Conservation (phyloP, 1,140 invertebrate species). For the Drosophila saltans region DNA sequence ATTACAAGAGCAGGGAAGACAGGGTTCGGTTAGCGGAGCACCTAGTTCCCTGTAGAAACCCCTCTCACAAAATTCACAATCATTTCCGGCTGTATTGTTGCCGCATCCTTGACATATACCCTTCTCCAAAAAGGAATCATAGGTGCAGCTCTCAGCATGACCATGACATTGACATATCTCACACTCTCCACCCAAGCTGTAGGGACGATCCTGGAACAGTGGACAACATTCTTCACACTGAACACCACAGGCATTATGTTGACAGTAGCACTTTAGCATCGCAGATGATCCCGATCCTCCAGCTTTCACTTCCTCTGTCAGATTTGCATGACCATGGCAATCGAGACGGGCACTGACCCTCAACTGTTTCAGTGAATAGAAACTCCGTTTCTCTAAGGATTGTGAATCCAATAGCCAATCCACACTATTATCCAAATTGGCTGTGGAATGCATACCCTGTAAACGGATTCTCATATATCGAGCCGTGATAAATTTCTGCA, state of each 20-base stretch:
- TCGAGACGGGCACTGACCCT: conserved; percentile 94
- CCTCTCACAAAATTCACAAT: conserved; percentile 93
- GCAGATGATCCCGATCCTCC: conserved; percentile 1
- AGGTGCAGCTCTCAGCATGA: conserved; percentile 92
- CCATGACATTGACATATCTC: conserved; percentile 93
- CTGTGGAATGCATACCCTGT: conserved; percentile 85
- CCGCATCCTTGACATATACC: conserved; percentile 96
- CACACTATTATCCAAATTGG: conserved; percentile 77
- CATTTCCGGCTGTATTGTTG: conserved; percentile 91
- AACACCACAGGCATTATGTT: conserved; percentile 94
- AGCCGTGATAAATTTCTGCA: conserved; percentile 92
- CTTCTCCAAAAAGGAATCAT: conserved; percentile 91
- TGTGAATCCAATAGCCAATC: conserved; percentile 82
- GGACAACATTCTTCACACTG: conserved; percentile 95
- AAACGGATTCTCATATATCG: conserved; percentile 92
- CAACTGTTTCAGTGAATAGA: conserved; percentile 96
- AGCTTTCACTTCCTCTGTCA: conserved; percentile 57
- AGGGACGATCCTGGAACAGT: conserved; percentile 91
- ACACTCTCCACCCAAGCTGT: conserved; percentile 89
- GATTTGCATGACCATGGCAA: conserved; percentile 93
- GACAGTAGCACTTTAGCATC: conserved; percentile 90
- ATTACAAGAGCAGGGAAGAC: conserved; percentile 92
- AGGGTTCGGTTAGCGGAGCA: conserved; percentile 88
- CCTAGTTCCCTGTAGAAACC: conserved; percentile 89
- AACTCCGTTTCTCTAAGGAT: conserved; percentile 86